Percentiles rank a stretch among this genome's conserved stretches.
Evolutionary conservation across 2,113 vertebrate genomes (phyloP).

Genomic region (Phyllostomus discolor): DNA sequence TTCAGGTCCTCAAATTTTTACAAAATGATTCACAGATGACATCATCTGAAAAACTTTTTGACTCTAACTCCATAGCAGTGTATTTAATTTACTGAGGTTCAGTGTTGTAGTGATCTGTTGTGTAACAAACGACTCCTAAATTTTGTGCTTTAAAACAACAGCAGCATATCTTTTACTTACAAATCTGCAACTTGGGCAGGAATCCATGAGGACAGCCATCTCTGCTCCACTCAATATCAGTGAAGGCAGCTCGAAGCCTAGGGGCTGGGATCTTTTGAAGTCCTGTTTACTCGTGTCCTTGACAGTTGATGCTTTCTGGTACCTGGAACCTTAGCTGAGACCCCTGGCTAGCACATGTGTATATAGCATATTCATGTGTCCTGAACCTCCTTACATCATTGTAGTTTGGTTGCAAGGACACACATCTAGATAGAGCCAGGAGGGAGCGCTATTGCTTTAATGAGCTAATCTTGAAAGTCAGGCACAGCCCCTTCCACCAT

Average conservation of each 20-base stretch:
- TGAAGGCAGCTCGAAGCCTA: not conserved
- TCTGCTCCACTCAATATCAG: not conserved
- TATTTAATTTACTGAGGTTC: not conserved
- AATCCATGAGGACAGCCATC: not conserved
- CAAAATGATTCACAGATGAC: not conserved
- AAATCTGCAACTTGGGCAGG: not conserved
- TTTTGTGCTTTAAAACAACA: constrained; percentile 15
- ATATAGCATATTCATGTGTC: not conserved
- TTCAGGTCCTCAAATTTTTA: not conserved
- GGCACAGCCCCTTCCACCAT: not conserved
- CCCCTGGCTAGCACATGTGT: not conserved
- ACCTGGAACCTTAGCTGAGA: not conserved
- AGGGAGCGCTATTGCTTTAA: not conserved
- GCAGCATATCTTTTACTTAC: not conserved
- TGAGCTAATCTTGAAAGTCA: not conserved
- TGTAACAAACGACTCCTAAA: not conserved
- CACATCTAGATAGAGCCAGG: not conserved
- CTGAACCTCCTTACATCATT: not conserved
- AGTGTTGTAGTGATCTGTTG: not conserved
- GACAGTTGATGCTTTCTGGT: not conserved
- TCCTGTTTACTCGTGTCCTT: not conserved
- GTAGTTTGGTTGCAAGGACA: not conserved
- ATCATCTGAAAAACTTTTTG: constrained; percentile 7
- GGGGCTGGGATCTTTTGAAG: not conserved
- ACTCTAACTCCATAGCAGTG: not conserved